These are phyloP conservation scores for Oceanites oceanicus DNA, from an alignment of 2,113 vertebrate species.

Conservation along the genomic window DNA sequence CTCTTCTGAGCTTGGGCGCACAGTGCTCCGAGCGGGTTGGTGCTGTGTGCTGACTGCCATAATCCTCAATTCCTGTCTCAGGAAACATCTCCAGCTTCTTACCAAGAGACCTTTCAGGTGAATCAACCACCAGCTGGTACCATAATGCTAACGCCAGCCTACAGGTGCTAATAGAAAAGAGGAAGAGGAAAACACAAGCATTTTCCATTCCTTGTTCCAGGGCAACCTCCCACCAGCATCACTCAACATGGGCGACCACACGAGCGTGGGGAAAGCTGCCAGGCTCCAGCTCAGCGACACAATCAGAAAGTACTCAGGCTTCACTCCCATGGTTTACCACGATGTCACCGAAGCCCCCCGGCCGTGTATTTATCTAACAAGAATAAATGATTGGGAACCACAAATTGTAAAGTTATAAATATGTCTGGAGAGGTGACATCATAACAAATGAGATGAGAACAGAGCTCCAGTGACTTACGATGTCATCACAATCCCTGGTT, in stretches of 20 bases:
- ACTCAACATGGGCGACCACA: neutral
- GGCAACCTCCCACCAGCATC: neutral
- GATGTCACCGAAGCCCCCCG: neutral
- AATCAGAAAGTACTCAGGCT: conserved; percentile 37
- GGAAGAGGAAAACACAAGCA: neutral
- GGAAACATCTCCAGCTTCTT: neutral
- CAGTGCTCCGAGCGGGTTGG: neutral
- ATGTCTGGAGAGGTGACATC: conserved; percentile 18
- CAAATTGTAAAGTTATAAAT: neutral
- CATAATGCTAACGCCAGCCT: neutral
- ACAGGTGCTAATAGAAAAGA: accelerated
- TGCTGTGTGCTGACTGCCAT: accelerated
- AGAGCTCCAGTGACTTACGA: neutral
- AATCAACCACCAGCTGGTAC: neutral
- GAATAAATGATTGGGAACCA: conserved; percentile 11
- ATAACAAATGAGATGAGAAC: conserved; percentile 28
- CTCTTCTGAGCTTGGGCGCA: neutral
- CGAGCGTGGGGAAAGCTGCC: neutral
- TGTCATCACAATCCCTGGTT: neutral
- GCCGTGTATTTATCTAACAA: conserved; percentile 22
- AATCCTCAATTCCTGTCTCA: neutral
- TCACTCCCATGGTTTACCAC: neutral
- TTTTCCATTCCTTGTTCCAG: neutral
- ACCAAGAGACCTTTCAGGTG: neutral
- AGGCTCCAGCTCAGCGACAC: neutral